These are phyloP conservation scores for Ferdinandea cuprea DNA, from an alignment of 2,888 invertebrate genomes.

Conservation along the genomic window DNA sequence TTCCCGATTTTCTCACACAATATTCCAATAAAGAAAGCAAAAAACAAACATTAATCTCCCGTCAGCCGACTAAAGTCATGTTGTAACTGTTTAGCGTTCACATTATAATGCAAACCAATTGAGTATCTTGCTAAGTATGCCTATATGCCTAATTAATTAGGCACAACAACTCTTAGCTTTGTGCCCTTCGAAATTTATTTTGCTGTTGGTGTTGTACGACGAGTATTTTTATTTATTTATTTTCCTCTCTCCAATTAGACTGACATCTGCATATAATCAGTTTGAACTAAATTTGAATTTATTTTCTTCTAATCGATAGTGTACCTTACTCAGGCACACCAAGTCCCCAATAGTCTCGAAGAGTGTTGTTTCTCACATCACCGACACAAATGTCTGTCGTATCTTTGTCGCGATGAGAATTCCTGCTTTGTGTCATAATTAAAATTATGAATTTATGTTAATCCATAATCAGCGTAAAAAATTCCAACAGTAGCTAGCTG, in stretches of 20 bases:
- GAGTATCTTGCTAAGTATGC: slow-evolving; percentile 4
- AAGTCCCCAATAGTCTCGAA: not conserved
- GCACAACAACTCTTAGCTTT: slow-evolving; percentile 9
- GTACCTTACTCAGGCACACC: not conserved
- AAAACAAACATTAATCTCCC: slow-evolving; percentile 11
- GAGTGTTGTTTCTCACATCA: not conserved
- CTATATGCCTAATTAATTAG: slow-evolving; percentile 37
- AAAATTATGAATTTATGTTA: slow-evolving; percentile 71
- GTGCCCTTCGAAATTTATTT: not conserved
- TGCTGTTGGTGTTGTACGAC: too few species aligned
- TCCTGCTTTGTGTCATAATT: slow-evolving; percentile 66
- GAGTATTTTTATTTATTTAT: too few species aligned
- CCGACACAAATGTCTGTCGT: not conserved
- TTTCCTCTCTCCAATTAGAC: not conserved
- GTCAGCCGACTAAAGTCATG: not conserved
- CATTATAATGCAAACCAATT: slow-evolving; percentile 17
- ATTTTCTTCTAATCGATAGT: slow-evolving; percentile 23
- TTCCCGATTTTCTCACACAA: too few species aligned
- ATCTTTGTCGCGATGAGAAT: too few species aligned
- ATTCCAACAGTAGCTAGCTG: slow-evolving; percentile 70
- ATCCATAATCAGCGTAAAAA: slow-evolving; percentile 71
- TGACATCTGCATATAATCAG: slow-evolving; percentile 17
- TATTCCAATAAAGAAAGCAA: slow-evolving; percentile 14
- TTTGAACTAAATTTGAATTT: slow-evolving; percentile 8
- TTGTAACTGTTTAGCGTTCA: slow-evolving; percentile 9